phyloP scores from a whole-genome alignment of 1,140 invertebrate genomes.

The Drosophila aff. region DNA sequence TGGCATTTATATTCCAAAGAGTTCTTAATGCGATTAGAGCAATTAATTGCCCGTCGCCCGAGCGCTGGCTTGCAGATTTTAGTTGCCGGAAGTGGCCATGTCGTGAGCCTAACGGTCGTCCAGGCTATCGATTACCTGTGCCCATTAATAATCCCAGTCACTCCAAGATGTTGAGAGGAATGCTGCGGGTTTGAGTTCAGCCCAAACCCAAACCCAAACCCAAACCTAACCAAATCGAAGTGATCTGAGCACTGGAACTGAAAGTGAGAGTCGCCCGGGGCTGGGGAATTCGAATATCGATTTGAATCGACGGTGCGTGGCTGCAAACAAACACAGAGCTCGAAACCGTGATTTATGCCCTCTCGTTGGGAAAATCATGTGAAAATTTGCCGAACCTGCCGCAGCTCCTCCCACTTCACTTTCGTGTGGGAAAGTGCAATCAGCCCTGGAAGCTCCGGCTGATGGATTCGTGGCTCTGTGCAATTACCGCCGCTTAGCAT shows the following conservation, averaged over 20 bases:
- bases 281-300: constrained; percentile 39
- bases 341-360: constrained; percentile 65
- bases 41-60: constrained; percentile 40
- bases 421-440: constrained; percentile 72
- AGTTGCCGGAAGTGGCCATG: constrained; percentile 41
- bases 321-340: constrained; percentile 38
- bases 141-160: constrained; percentile 40
- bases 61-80: constrained; percentile 18
- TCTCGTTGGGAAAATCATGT: constrained; percentile 60
- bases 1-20: constrained; percentile 47
- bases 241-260: constrained; percentile 1
- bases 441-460: constrained; percentile 7
- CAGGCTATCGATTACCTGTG: constrained; percentile 34
- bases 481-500: constrained; percentile 67
- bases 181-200: constrained; percentile 58
- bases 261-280: constrained; percentile 63
- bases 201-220: background rate
- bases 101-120: constrained; percentile 33
- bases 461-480: constrained; percentile 42
- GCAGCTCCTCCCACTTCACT: constrained; percentile 57
- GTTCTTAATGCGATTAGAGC: constrained; percentile 42
- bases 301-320: constrained; percentile 58
- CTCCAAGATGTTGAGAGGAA: constrained; percentile 43
- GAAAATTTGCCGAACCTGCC: constrained; percentile 58
- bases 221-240: background rate